Base-by-base conservation (phyloP, 2,888 invertebrate species). In the Thecocarcelia acutangulata region DNA sequence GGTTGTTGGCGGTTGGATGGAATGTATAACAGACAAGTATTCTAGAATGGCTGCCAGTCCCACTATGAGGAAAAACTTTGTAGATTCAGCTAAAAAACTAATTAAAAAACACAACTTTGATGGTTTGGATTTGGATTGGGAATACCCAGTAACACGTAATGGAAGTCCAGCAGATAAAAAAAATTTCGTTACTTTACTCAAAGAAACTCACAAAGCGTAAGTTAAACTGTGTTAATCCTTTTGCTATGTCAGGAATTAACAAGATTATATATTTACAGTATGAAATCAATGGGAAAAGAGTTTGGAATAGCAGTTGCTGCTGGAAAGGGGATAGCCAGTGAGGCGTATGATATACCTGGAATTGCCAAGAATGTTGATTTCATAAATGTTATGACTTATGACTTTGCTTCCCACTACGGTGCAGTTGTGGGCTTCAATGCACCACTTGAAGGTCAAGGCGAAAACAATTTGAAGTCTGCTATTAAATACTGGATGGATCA, bases 1-100 rank as follows among this genome's bases (percentile, higher is more conserved):
- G 4, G 97, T 97, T 1, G 93, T 98, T 69, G 98, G 98, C 11
- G 98, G 98, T 0, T 97, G 97, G 97, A 97, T 96, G 87, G 97
- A 97, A 90, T 97, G 97, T 0, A 24, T 5, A 24, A 95, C 95
- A 0, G 95, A 94, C 1, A 97, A 97, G 87, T 97, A 97, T 90
- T 96, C 96, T 1, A 92, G 94, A 42, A 92, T 97, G 70, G 96
- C 96, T 0, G 95, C 95, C 88, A 94, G 93, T 88, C 92, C 94
- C 0, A 91, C 92, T 0, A 93, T 95, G 1, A 92, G 97, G 66
- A 91, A 93, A 46, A 93, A 93, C 80, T 97, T 97, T 87, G 93
- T 96, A 19, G 91, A 93, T 1, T 94, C 96, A 84, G 94, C 94
- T 0, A 84, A 96, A 2, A 93, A 94, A 84, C 97, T 97, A 87